Percentiles rank a stretch among this genome's conserved stretches.
These are phyloP conservation scores for Podarcis lilfordi DNA, from an alignment of 2,797 vertebrate species.

Conservation along the genomic window DNA sequence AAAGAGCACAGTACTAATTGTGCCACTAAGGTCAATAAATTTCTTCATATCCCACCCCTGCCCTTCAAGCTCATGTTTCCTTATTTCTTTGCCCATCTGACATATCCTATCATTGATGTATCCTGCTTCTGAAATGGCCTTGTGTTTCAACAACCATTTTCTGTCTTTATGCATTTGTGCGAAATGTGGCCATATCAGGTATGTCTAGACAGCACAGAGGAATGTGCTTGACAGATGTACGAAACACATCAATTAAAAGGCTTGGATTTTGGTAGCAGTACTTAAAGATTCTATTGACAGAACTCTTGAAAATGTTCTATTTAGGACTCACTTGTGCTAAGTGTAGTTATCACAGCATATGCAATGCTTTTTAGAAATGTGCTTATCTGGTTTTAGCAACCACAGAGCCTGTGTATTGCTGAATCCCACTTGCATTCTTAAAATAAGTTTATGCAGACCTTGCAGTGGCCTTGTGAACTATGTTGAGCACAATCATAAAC, in stretches of 20 bases:
- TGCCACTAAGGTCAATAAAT: conserved; percentile 1
- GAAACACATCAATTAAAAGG: conserved; percentile 2
- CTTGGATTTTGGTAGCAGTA: conserved; percentile 10
- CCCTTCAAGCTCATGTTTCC: neutral
- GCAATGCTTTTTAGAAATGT: conserved; percentile 9
- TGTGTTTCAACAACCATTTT: neutral
- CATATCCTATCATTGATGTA: conserved; percentile 21
- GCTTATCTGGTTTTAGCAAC: conserved; percentile 18
- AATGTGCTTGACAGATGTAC: conserved; percentile 9
- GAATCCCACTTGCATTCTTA: neutral
- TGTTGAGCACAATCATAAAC: neutral
- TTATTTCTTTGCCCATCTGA: conserved; percentile 1
- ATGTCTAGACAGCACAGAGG: neutral
- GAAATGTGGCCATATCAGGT: neutral
- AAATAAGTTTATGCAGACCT: conserved; percentile 8
- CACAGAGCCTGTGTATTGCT: neutral
- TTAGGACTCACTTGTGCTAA: neutral
- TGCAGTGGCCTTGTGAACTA: neutral
- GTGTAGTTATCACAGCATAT: neutral
- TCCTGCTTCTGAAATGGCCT: neutral
- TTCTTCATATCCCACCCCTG: neutral
- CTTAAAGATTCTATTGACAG: conserved; percentile 19
- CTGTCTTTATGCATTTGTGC: conserved; percentile 15
- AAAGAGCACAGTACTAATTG: conserved; percentile 24
- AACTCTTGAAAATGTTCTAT: conserved; percentile 2